Conservation (phyloP, 2,113 vertebrate species). For the Falcunculus frontatus region DNA sequence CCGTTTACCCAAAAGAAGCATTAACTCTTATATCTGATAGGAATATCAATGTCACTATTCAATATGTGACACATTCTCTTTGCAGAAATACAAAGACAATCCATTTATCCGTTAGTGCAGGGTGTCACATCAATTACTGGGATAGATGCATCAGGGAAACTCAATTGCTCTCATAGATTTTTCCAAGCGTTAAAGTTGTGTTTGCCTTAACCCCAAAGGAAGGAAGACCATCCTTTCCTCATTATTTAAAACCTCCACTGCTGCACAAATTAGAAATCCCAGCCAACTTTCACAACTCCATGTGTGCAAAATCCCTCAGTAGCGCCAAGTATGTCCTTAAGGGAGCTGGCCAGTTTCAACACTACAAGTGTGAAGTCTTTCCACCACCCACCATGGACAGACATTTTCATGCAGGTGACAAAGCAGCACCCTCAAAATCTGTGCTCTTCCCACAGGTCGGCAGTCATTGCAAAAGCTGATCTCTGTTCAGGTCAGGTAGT, state of each 20-base stretch:
- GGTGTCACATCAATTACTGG: slow-evolving; percentile 48
- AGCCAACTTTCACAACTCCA: not conserved
- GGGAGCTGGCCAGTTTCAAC: not conserved
- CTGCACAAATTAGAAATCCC: not conserved
- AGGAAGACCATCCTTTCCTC: not conserved
- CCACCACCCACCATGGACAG: not conserved
- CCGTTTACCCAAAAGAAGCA: slow-evolving; percentile 9
- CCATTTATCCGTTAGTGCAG: slow-evolving; percentile 31
- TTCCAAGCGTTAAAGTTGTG: not conserved
- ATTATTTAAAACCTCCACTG: not conserved
- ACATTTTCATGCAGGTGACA: not conserved
- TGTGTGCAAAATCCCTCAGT: not conserved
- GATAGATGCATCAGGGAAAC: slow-evolving; percentile 22
- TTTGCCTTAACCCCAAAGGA: not conserved
- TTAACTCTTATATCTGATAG: slow-evolving; percentile 40
- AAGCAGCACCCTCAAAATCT: not conserved
- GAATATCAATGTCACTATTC: slow-evolving; percentile 49
- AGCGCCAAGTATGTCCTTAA: not conserved
- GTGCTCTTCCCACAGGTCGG: not conserved
- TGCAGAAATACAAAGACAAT: slow-evolving; percentile 43
- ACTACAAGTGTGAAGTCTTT: not conserved
- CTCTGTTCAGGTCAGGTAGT: not conserved
- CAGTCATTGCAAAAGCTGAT: not conserved
- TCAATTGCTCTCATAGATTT: slow-evolving; percentile 44
- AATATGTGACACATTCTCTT: slow-evolving; percentile 36